Evolutionary conservation across 2,797 vertebrate genomes (phyloP).

Genomic region (Urophycis tenuis): DNA sequence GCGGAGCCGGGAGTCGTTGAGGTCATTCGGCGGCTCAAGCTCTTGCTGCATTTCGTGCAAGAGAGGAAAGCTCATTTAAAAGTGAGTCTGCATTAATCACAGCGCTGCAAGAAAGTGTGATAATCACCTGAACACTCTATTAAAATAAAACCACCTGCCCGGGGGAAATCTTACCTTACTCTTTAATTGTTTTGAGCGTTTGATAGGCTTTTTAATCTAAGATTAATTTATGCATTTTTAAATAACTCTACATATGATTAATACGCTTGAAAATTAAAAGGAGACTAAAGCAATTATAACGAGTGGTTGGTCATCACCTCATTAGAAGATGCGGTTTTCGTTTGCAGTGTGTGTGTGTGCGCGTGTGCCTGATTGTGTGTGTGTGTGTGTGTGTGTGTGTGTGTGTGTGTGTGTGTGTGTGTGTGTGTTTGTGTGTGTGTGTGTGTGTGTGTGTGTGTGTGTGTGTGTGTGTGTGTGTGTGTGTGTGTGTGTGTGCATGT

Average conservation of each 20-base stretch:
- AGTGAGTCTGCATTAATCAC: slow-evolving; percentile 99
- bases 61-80: slow-evolving; percentile 83
- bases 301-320: slow-evolving; percentile 99
- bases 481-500: slow-evolving; percentile 47
- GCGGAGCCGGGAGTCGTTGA: slow-evolving; percentile 56
- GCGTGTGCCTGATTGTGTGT: slow-evolving; percentile 35
- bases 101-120: slow-evolving; percentile 92
- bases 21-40: slow-evolving; percentile 83
- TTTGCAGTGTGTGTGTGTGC: slow-evolving; percentile 71
- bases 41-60: slow-evolving; percentile 69
- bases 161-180: slow-evolving; percentile 99
- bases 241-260: slow-evolving; percentile 99
- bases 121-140: slow-evolving; percentile 99
- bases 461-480: slow-evolving; percentile 32
- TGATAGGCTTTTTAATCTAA: slow-evolving; percentile 99
- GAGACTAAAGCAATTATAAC: slow-evolving; percentile 99
- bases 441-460: slow-evolving; percentile 44
- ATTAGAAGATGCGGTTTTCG: slow-evolving; percentile 81
- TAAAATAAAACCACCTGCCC: slow-evolving; percentile 99
- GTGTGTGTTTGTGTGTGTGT: slow-evolving; percentile 50
- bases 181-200: slow-evolving; percentile 99
- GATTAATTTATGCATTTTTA: slow-evolving; percentile 99
- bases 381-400: slow-evolving; percentile 47
- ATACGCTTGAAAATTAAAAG: slow-evolving; percentile 99
- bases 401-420: slow-evolving; percentile 34